Percentiles rank a stretch among this genome's conserved stretches.
phyloP scores from a whole-genome alignment of 2,888 invertebrate genomes.

The Heliconius cydno region DNA sequence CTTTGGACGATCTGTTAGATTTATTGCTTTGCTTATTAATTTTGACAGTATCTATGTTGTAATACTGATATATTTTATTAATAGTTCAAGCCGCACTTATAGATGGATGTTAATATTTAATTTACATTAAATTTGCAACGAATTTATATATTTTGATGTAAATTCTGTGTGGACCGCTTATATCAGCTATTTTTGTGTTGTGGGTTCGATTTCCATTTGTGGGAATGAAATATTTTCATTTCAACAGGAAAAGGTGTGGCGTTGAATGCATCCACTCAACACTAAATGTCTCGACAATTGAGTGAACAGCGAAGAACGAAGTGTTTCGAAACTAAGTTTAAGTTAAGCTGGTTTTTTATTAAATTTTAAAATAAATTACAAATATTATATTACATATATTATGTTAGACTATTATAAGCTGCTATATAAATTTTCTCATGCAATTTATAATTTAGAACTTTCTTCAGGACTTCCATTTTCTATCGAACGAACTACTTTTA shows the following conservation, averaged over 20 bases:
- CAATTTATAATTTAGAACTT: conserved; percentile 22
- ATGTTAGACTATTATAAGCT: neutral
- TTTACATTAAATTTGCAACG: neutral
- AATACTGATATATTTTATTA: neutral
- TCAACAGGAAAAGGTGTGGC: neutral
- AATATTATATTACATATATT: too few species aligned
- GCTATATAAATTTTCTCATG: neutral
- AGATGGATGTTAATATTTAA: neutral
- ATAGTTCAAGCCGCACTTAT: neutral
- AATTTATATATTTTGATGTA: too few species aligned
- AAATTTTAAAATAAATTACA: too few species aligned
- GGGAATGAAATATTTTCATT: neutral
- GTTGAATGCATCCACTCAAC: neutral
- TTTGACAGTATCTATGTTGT: neutral
- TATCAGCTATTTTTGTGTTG: too few species aligned
- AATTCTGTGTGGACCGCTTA: too few species aligned
- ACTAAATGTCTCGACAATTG: neutral
- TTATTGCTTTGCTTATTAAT: conserved; percentile 11
- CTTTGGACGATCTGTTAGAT: conserved; percentile 1
- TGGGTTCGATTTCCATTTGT: neutral
- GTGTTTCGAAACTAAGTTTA: too few species aligned
- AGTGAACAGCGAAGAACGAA: too few species aligned
- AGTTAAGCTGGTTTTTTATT: too few species aligned
- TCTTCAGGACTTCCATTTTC: conserved; percentile 24
- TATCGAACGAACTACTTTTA: conserved; percentile 38